Conservation (phyloP, 2,113 vertebrate species). For the Tichodroma muraria region DNA sequence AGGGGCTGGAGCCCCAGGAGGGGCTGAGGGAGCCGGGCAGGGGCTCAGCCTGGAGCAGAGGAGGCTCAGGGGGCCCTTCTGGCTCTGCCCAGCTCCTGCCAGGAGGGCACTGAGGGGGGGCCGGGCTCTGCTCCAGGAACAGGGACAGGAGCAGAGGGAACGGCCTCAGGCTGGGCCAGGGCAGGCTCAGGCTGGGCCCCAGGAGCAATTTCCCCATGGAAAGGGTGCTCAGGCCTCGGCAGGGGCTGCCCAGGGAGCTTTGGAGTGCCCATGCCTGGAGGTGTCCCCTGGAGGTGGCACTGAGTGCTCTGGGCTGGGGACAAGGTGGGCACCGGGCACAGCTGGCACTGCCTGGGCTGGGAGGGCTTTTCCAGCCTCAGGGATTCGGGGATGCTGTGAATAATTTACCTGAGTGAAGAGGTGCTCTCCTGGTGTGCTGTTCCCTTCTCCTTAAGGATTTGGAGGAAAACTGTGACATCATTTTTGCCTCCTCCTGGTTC, state of each 20-base stretch:
- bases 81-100: too few relatives aligned
- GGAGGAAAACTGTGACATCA: neutral
- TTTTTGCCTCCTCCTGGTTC: neutral
- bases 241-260: neutral
- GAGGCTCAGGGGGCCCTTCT: too few relatives aligned
- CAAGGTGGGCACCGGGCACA: neutral
- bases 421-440: neutral
- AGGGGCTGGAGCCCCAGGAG: too few relatives aligned
- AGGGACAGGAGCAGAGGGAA: too few relatives aligned
- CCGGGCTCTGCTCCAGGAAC: too few relatives aligned
- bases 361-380: neutral
- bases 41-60: too few relatives aligned
- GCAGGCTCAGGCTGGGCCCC: too few relatives aligned
- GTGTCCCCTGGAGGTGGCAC: neutral
- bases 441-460: neutral
- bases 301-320: neutral
- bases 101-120: too few relatives aligned
- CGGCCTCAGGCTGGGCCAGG: too few relatives aligned
- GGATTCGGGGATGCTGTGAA: too few relatives aligned
- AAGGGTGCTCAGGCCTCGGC: neutral
- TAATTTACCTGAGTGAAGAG: neutral
- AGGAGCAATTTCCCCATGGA: too few relatives aligned
- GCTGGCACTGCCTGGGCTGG: neutral
- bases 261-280: neutral
- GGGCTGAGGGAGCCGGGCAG: too few relatives aligned